phyloP scores from a whole-genome alignment of 35 echinoderm and acorn worm genomes.

The Heliocidaris tuberculata region DNA sequence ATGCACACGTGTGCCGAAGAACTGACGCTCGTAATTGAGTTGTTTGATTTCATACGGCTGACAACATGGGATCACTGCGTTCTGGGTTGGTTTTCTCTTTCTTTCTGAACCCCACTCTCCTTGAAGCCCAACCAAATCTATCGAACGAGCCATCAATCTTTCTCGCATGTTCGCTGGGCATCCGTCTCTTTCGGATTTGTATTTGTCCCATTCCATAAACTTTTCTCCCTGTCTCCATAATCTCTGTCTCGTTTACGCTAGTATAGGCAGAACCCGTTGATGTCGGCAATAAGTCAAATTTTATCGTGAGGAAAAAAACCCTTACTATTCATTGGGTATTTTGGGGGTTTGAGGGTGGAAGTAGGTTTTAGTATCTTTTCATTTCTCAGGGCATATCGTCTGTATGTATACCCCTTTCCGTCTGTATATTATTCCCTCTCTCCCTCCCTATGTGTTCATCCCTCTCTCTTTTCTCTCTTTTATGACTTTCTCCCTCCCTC shows the following conservation, averaged over 20 bases:
- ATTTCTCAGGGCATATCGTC: too few species aligned
- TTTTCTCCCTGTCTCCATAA: neutral
- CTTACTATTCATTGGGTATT: neutral
- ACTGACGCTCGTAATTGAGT: neutral
- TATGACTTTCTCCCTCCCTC: too few species aligned
- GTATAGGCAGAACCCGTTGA: neutral
- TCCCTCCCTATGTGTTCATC: too few species aligned
- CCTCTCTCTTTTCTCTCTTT: too few species aligned
- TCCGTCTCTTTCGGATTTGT: neutral
- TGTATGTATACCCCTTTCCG: too few species aligned
- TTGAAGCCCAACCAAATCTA: neutral
- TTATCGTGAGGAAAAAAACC: neutral
- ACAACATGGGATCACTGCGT: neutral
- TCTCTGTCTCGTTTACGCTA: neutral
- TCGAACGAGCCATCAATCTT: neutral
- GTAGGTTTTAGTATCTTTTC: too few species aligned
- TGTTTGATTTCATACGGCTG: neutral
- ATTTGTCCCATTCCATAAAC: slow-evolving; percentile 10
- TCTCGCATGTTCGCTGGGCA: neutral
- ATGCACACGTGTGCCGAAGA: neutral
- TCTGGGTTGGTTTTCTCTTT: neutral
- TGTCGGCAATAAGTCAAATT: neutral
- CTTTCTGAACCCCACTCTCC: neutral
- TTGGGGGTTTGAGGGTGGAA: neutral
- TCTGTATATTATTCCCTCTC: too few species aligned